A percentile compares a stretch with the other conserved stretches of the same genome.
Conservation (phyloP, 2,888 invertebrate species). For the Nephrotoma flavescens region DNA sequence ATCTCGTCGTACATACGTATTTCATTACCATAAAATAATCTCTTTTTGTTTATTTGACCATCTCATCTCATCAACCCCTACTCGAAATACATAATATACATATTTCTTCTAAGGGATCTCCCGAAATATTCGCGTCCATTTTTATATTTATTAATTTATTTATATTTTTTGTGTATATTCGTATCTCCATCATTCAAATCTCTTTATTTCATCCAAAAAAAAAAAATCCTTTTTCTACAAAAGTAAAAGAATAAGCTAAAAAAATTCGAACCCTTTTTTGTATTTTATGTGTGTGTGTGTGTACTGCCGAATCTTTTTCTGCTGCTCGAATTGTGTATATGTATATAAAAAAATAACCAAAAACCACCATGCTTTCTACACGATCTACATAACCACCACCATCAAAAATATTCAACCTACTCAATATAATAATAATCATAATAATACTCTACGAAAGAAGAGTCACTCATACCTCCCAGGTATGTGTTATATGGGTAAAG, state of each 20-base stretch:
- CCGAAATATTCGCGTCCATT: background rate
- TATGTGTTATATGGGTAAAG: background rate
- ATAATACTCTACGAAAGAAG: background rate
- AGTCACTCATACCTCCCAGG: background rate
- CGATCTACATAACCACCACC: background rate
- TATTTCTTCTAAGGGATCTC: background rate
- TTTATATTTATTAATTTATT: background rate
- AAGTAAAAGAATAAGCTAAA: conserved; percentile 4
- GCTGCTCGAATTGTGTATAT: background rate
- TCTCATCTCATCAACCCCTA: background rate
- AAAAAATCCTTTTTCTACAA: conserved; percentile 2
- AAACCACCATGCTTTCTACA: background rate
- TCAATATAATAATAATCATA: background rate
- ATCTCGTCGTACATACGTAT: background rate
- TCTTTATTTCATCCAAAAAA: background rate
- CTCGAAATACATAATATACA: background rate
- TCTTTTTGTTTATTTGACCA: background rate
- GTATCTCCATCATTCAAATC: background rate
- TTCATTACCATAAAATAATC: background rate
- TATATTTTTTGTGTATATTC: background rate
- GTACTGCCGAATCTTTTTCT: background rate
- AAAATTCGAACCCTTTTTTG: background rate
- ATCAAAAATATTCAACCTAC: background rate
- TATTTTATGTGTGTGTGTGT: background rate
- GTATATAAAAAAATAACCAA: background rate